Evolutionary conservation across 2,113 vertebrate species (phyloP).

Genomic region (Donacobius atricapilla): DNA sequence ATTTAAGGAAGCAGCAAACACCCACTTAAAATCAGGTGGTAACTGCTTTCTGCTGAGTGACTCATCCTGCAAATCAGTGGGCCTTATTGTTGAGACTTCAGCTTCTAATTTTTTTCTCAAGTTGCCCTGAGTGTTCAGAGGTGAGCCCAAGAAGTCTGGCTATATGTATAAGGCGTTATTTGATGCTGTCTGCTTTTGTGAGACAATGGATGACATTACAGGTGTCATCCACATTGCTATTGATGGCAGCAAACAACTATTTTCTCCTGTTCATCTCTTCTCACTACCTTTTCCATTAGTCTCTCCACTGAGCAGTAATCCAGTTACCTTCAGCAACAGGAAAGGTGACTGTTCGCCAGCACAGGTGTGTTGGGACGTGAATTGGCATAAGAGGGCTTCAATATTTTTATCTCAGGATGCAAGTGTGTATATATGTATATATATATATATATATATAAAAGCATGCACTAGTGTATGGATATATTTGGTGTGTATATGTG

Average conservation of each 20-base stretch:
- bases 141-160: not conserved
- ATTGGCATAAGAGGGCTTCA: not conserved
- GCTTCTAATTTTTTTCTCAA: conserved; percentile 20
- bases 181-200: not conserved
- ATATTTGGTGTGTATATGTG: not conserved
- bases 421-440: not conserved
- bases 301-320: not conserved
- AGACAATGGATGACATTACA: not conserved
- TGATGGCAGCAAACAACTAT: not conserved
- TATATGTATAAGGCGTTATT: not conserved
- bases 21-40: conserved; percentile 30
- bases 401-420: not conserved
- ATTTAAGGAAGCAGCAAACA: conserved; percentile 45
- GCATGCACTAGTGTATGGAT: rapidly evolving
- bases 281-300: not conserved
- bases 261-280: not conserved
- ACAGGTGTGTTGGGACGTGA: not conserved
- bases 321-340: not conserved
- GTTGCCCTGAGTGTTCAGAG: not conserved
- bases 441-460: too few relatives aligned
- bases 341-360: not conserved
- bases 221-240: not conserved
- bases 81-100: conserved; percentile 16
- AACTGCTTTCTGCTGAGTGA: conserved; percentile 52
- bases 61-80: not conserved